Evolutionary conservation across 2,113 vertebrate genomes (phyloP).

Genomic region (Sarotherodon lohbergeri): DNA sequence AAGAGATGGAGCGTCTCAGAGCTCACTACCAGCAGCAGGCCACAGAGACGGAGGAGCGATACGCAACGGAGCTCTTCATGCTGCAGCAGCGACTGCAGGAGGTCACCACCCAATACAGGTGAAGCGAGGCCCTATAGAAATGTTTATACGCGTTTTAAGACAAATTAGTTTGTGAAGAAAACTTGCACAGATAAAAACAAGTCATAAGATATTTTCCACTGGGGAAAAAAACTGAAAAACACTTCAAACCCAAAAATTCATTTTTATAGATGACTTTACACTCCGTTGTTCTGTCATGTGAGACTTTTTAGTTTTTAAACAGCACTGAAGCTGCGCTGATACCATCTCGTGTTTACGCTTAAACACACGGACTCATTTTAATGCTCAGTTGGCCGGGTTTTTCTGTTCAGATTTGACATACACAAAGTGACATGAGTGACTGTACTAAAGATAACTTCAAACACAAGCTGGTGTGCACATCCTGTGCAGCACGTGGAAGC

Average conservation of each 20-base stretch:
- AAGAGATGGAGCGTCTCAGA: slow-evolving; percentile 75
- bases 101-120: slow-evolving; percentile 71
- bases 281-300: background rate
- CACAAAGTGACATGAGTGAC: background rate
- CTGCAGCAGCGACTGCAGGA: slow-evolving; percentile 76
- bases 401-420: too few species aligned
- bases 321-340: background rate
- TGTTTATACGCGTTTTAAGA: background rate
- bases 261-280: background rate
- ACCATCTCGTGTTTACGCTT: background rate
- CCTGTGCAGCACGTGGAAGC: background rate
- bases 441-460: background rate
- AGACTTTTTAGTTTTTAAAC: background rate
- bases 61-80: slow-evolving; percentile 68
- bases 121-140: background rate
- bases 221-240: background rate
- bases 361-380: background rate
- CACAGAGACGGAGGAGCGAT: slow-evolving; percentile 76
- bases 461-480: background rate
- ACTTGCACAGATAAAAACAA: background rate
- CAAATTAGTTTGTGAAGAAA: background rate
- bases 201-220: background rate
- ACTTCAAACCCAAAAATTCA: background rate
- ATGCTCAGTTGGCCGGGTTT: background rate
- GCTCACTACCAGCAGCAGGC: slow-evolving; percentile 78